Evolutionary conservation across 1,140 invertebrate genomes (phyloP), one percentile per base, ranked within the genome.

Genomic region (Wiebesia pumilae): DNA sequence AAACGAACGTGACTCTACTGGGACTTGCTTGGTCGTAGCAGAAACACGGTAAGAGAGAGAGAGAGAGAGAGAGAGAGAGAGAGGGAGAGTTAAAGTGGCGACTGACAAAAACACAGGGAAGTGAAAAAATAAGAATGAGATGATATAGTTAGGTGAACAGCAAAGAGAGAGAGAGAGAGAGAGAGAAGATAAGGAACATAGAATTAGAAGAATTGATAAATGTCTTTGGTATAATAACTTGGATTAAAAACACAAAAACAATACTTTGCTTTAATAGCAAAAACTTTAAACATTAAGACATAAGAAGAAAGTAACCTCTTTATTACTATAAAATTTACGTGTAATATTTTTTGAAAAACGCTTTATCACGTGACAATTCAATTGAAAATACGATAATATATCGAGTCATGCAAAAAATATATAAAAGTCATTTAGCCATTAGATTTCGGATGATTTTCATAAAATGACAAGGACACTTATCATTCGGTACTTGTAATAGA

Each of bases 81-180:
- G n/a, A n/a, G 16, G 3, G 33, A 73, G n/a, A 69, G 43, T 0
- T n/a, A 30, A 30, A 14, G 43, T 10, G 75, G 10, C 27, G 21
- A 40, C 69, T 40, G 38, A 73, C 35, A 73, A 77, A 51, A 77
- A 51, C 40, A 27, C n/a, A 77, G 75, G 51, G 27, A 40, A 33
- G 43, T 51, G 2, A 9, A 51, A 38, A 51, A 51, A 51, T 30
- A 12, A 21, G 27, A 51, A 19, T 51, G 67, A 81, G 27, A 43
- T n/a, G 24, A 40, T 38, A 30, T 9, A 67, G 12, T 0, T 33
- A 47, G 9, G 35, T 10, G 14, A 16, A 65, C n/a, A n/a, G n/a
- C n/a, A 12, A 81, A 30, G 38, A 71, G 62, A 69, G 77, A 71
- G 75, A 88, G 83, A 84, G 78, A 47, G 67, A 88, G 54, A 10